phyloP scores from a whole-genome alignment of 2,888 invertebrate genomes.

The Eulithis testata region DNA sequence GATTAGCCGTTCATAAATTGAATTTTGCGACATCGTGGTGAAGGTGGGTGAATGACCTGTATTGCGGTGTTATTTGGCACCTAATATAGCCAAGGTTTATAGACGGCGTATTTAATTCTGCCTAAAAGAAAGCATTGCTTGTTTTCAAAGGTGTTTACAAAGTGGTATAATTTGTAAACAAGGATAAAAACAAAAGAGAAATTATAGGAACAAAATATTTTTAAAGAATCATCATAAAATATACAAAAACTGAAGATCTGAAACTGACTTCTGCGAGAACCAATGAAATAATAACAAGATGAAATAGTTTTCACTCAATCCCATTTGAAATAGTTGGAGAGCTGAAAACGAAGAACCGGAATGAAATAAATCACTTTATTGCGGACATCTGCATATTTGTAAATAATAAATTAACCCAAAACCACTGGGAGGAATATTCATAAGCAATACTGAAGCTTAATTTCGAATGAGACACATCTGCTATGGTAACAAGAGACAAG shows the following conservation, averaged over 20 bases:
- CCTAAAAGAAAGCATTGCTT: background rate
- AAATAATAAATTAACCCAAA: constrained; percentile 49
- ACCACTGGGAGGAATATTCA: constrained; percentile 49
- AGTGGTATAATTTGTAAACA: constrained; percentile 1
- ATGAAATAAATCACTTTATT: constrained; percentile 36
- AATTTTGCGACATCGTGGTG: too few species aligned
- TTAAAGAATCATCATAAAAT: too few species aligned
- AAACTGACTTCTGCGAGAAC: background rate
- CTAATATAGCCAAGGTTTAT: too few species aligned
- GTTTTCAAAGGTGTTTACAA: background rate
- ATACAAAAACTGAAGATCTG: too few species aligned
- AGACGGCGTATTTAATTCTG: background rate
- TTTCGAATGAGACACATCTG: constrained; percentile 47
- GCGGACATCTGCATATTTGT: constrained; percentile 46
- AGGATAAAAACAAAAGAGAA: background rate
- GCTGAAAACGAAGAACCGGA: constrained; percentile 9
- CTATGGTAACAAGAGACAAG: constrained; percentile 18
- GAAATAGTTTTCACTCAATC: constrained; percentile 12
- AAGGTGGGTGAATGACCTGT: too few species aligned
- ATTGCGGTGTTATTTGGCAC: too few species aligned
- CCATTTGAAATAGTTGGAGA: constrained; percentile 12
- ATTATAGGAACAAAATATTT: too few species aligned
- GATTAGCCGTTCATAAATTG: too few species aligned
- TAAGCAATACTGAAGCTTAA: constrained; percentile 57
- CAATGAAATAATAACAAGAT: constrained; percentile 6